A percentile compares a stretch with the other conserved stretches of the same genome.
These are phyloP conservation scores for Numenius arquata DNA, from an alignment of 2,113 vertebrate genomes.

Conservation along the genomic window DNA sequence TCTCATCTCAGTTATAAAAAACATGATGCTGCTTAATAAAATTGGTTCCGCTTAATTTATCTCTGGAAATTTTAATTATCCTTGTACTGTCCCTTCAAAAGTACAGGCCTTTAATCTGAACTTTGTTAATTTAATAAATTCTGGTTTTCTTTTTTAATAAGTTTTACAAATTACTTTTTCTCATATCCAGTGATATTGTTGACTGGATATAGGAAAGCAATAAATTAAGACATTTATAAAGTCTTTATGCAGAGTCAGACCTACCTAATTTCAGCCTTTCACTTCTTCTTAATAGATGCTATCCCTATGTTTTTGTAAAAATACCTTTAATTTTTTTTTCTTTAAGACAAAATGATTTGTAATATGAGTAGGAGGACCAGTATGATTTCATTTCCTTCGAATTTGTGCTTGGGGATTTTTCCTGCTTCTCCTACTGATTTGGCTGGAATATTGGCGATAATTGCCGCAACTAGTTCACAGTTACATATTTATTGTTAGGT, in stretches of 20 bases:
- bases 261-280: not conserved
- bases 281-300: not conserved
- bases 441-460: not conserved
- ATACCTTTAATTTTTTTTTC: not conserved
- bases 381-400: not conserved
- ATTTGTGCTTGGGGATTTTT: not conserved
- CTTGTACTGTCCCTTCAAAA: not conserved
- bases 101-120: not conserved
- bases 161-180: not conserved
- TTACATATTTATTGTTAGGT: not conserved
- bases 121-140: not conserved
- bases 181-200: not conserved
- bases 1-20: not conserved
- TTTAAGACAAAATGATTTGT: not conserved
- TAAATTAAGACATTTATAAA: not conserved
- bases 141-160: not conserved
- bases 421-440: not conserved
- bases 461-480: not conserved
- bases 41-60: not conserved
- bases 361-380: not conserved
- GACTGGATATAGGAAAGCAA: not conserved
- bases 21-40: not conserved
- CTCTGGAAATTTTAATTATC: slow-evolving; percentile 2
- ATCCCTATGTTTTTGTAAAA: not conserved
- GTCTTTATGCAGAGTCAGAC: not conserved